Evolutionary conservation across 2,888 invertebrate species (phyloP), one percentile per base, ranked within the genome.

Genomic region (Drosophila antonietae): DNA sequence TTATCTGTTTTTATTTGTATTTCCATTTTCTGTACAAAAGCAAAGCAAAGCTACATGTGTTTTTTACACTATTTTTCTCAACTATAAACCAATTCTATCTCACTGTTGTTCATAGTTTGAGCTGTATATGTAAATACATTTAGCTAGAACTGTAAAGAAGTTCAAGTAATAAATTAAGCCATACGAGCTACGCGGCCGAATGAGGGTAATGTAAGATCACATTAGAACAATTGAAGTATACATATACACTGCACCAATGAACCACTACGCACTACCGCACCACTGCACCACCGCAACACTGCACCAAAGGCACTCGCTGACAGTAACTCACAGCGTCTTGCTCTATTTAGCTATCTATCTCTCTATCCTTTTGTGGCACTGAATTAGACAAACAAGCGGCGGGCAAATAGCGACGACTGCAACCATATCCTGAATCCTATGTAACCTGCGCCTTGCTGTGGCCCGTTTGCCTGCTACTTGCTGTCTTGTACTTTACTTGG

Each of bases 161-260:
- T 31, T 18, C 15, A 51, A 39, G 47, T 56, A 43, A 69, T 60
- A 69, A 49, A 68, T 60, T 33, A 15, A 23, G 31, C 12, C 37
- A 55, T 20, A 23, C 12, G 47, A 31, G 43, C 1, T 60, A 44
- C 47, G 47, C 15, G 37, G 57, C 9, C n/a, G 51, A n/a, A 2
- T 31, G 15, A 31, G 28, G 58, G 20, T 53, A 47, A 20, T n/a
- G 5, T 43, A 60, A 43, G 55, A 59, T 72, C 68, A 51, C 57
- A 69, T 70, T 67, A 68, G 66, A 78, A 78, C 64, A 78, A 71
- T 74, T 73, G 57, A 63, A 77, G 69, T 71, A 62, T 65, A 57
- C 51, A 63, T 66, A 57, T 41, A 58, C 53, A 37, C 12, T 47
- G 68, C 58, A 66, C 51, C 72, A 62, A 15, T 20, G 28, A 20